Base-by-base conservation (phyloP, 53 echinoderm and acorn worm genomes). In the Arbacia lixula region DNA sequence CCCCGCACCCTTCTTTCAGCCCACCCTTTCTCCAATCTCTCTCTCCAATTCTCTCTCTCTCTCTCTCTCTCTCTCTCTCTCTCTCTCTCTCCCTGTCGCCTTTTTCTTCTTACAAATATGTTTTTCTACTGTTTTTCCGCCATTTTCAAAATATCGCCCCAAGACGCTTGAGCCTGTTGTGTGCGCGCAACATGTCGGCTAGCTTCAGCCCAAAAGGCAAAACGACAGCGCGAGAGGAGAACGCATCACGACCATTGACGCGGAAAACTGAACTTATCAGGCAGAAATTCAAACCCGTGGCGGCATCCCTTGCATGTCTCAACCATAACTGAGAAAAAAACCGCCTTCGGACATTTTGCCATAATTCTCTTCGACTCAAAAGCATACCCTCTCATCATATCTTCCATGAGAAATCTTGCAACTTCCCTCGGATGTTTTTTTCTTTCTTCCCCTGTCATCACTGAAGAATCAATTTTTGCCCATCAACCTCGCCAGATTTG, bases 261-360 rank as follows among this genome's bases (percentile, higher is more conserved):
- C 74, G 74, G 17, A 35, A 74, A 74, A 53, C 74, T 51, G 53
- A 74, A 53, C 53, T 74, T 74, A 51, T 74, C 74, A 74, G 34
- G 74, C 74, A 74, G 74, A 74, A 74, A 53, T 74, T 53, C 54
- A 53, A 74, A 74, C 51, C 74, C 74, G 74, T 74, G 74, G 74
- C 74, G 74, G 74, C 49, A 26, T 20, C 32, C 74, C 53, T 74
- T 74, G 53, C 74, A 74, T 51, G 74, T 74, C 53, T 74, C 74
- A 74, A 74, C 42, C 69, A 41, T 41, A 42, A 49, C 53, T 22
- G 28, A 9, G 28, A 9, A 0, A 74, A 29, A 74, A 74, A 74
- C 34, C 33, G 74, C 74, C 53, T 49, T 53, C 53, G 74, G 74
- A 33, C 43, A 28, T 53, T 53, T 27, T 20, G 46, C 12, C 69